Evolutionary conservation across 23 tunicate genomes (phyloP).

Genomic region (Diplosoma virens): DNA sequence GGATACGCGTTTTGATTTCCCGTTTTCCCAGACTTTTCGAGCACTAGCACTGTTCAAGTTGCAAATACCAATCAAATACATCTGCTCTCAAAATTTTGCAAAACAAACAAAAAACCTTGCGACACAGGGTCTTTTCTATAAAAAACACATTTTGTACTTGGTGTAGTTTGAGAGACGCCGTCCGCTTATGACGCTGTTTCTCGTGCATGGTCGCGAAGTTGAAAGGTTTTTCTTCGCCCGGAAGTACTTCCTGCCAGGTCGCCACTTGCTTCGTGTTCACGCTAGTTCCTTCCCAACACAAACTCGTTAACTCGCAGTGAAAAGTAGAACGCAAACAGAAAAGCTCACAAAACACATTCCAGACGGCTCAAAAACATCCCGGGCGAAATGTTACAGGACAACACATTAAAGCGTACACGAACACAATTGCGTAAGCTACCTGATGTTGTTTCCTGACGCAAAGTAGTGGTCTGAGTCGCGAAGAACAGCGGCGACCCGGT

Average conservation of each 20-base stretch:
- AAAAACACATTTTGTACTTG: slow-evolving; percentile 38
- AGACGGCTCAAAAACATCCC: neutral
- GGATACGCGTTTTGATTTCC: too few species aligned
- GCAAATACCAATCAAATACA: too few species aligned
- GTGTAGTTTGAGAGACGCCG: slow-evolving; percentile 37
- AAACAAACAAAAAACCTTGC: neutral
- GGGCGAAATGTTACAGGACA: neutral
- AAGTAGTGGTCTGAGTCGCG: slow-evolving; percentile 53
- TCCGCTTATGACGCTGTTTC: slow-evolving; percentile 77
- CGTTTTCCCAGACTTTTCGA: too few species aligned
- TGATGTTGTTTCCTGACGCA: slow-evolving; percentile 9
- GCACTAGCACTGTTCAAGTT: too few species aligned
- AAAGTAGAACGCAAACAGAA: neutral
- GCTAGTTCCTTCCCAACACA: neutral
- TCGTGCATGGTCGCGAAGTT: slow-evolving; percentile 57
- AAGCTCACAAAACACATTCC: neutral
- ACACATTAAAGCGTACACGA: neutral
- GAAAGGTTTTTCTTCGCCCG: slow-evolving; percentile 44
- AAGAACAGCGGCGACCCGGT: slow-evolving; percentile 59
- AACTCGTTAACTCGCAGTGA: neutral
- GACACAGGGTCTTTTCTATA: neutral
- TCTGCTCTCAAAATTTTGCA: too few species aligned
- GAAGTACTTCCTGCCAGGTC: slow-evolving; percentile 23
- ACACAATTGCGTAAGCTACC: neutral
- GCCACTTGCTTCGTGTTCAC: neutral